Base-by-base conservation (phyloP, 2,888 invertebrate genomes). In the Dicycla oo region DNA sequence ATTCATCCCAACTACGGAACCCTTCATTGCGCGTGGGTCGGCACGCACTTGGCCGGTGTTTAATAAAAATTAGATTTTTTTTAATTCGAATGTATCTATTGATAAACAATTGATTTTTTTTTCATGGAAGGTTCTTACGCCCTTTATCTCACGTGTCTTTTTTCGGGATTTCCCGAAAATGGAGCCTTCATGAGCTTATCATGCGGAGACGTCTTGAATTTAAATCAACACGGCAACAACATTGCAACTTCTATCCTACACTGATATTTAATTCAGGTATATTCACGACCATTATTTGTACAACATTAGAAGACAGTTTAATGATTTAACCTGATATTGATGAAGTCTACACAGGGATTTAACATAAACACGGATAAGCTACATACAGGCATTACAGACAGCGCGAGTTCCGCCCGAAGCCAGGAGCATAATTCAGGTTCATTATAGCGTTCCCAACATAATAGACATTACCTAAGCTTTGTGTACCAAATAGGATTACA, bases 381-480 rank as follows among this genome's bases (percentile, higher is more conserved):
- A 47, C 10, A n/a, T n/a, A 61, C 8, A 30, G n/a, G 30, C 30
- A 45, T 64, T 45, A 67, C 43, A 73, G 54, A 78, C 63, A 51
- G 20, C 34, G 69, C 47, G 60, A 63, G 34, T 70, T 69, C 20
- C 54, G 49, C 74, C 57, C 65, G 53, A 13, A 65, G 78, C 56
- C 23, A 61, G 30, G 62, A 68, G 69, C 70, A 49, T 76, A 76
- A 79, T 81, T 65, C 61, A 73, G 57, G 38, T 76, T 70, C 58
- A 69, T 69, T 70, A 62, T 73, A 68, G 51, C 61, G 62, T 65
- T 49, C 34, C 61, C 49, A 51, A 45, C 54, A 73, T 73, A 70
- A 76, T 81, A 75, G 81, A 81, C 67, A 66, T 75, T 68, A 61
- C 47, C 45, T 65, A 67, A 69, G 79, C 79, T 75, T 72, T 79